Evolutionary conservation across 92 coral and sea anemone species (phyloP), one percentile per base, ranked within the genome.

Genomic region (Umimayanthus kanabou): DNA sequence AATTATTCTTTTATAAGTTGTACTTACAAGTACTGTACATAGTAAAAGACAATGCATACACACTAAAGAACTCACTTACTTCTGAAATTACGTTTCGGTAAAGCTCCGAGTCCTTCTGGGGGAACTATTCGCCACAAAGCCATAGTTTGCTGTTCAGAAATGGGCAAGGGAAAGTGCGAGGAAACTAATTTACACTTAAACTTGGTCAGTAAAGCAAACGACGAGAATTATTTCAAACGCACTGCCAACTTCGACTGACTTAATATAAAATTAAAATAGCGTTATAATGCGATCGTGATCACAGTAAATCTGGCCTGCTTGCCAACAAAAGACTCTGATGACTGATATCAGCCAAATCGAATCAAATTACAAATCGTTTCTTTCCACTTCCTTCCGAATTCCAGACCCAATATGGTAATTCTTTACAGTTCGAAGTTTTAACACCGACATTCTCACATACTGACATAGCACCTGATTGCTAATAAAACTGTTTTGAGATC

Each of bases 101-200:
- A 33, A 11, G 77, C n/a, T 69, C 77, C 87, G n/a, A 43, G 77
- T 6, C 77, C 65, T 37, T 83, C 87, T 16, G 87, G 87, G 42
- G 87, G 87, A 71, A 83, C 7, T n/a, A 83, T 83, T 67, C 87
- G 30, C 87, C 87, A 83, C 87, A 83, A 45, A 45, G 87, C 78
- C 87, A 83, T 70, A 25, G 25, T 71, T 43, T 71, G 33, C 77
- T 50, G 23, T 3, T 16, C 14, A 30, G 2, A 70, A 49, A 29
- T 28, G 18, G 61, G 23, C 16, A 26, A 70, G 25, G 5, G 53
- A 73, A 29, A 73, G 9, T 26, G 45, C 42, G 45, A 18, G 39
- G 23, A 39, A 15, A 39, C 47, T 6, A 13, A 73, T 14, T 8
- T 15, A 8, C 33, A 37, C 43, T 73, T 73, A 5, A 61, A 61